These are phyloP conservation scores for Carcinoscorpius rotundicauda DNA, from an alignment of 1,140 invertebrate species.

Conservation along the genomic window DNA sequence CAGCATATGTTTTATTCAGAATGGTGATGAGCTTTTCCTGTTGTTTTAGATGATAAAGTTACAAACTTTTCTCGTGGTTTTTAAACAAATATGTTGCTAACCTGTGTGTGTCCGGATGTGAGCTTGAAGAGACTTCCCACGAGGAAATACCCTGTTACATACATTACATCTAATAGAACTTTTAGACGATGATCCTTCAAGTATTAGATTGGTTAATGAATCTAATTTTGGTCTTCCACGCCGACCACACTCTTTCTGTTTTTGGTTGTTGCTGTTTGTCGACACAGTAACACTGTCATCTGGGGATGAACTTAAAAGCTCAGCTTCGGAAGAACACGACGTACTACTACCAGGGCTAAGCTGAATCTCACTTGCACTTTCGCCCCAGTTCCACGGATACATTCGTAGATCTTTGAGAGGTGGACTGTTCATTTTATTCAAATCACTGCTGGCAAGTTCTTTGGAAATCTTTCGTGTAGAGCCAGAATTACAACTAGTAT, in stretches of 20 bases:
- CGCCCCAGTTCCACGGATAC: slow-evolving; percentile 27
- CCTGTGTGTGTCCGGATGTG: slow-evolving; percentile 67
- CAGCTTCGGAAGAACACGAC: too few relatives aligned
- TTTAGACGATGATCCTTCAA: slow-evolving; percentile 54
- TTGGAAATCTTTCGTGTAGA: too few relatives aligned
- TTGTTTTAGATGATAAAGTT: too few relatives aligned
- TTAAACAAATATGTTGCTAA: slow-evolving; percentile 26
- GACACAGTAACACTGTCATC: too few relatives aligned
- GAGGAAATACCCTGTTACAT: slow-evolving; percentile 61
- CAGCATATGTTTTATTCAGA: too few relatives aligned
- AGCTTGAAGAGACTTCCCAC: slow-evolving; percentile 68
- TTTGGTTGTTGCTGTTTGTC: too few relatives aligned
- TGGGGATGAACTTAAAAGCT: too few relatives aligned
- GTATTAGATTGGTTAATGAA: slow-evolving; percentile 52
- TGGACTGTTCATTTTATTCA: slow-evolving; percentile 14
- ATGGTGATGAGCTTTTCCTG: too few relatives aligned
- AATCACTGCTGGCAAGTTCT: too few relatives aligned
- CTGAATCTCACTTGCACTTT: slow-evolving; percentile 22
- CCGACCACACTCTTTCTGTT: background rate
- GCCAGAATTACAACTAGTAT: too few relatives aligned
- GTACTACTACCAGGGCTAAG: slow-evolving; percentile 21
- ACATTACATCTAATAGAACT: slow-evolving; percentile 59
- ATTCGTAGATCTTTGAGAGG: slow-evolving; percentile 19
- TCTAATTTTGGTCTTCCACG: slow-evolving; percentile 60
- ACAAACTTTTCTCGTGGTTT: too few relatives aligned